Base-by-base conservation (phyloP, 2,113 vertebrate genomes). In the Panthera leo region DNA sequence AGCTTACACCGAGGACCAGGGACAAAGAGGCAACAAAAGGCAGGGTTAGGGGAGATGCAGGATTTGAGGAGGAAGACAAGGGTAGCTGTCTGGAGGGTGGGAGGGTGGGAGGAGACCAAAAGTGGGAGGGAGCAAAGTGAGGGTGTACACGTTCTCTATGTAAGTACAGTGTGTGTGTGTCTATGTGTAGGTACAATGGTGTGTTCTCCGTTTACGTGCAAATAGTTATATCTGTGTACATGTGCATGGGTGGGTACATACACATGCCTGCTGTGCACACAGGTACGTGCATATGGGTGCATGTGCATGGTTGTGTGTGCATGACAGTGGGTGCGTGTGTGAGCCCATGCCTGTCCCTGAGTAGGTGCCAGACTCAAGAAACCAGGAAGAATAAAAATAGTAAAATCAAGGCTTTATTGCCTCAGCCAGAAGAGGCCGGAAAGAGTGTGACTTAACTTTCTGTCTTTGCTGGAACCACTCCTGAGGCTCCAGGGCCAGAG, bases 341-440 rank as follows among this genome's bases (percentile, higher is more conserved):
- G 78, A 92, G 70, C 70, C 31, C 48, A 14, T 70, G 55, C 11
- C 58, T 70, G 16, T 79, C 25, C 13, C 34, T n/a, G 16, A 94
- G n/a, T 7, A 94, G 18, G 39, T 82, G 80, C 67, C 53, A 96
- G 39, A 78, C 48, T 65, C 67, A 92, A 76, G 88, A 55, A 97
- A 76, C 25, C n/a, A 84, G 93, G 48, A 93, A 91, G 71, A 96
- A 88, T 2, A 80, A 39, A 86, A 91, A 48, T 78, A 86, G 19
- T 42, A 86, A 84, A 92, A 34, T 84, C 42, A 39, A 88, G 45
- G 16, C n/a, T 94, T 93, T 55, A 42, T 34, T 58, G 25, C 71
- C 71, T 94, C 13, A 51, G 63, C 29, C 34, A 87, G 25, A 87
- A 85, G 80, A 80, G 42, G 31, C 42, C 45, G 19, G 71, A n/a